phyloP scores from a whole-genome alignment of 1,140 invertebrate species.

The Riptortus pedestris region DNA sequence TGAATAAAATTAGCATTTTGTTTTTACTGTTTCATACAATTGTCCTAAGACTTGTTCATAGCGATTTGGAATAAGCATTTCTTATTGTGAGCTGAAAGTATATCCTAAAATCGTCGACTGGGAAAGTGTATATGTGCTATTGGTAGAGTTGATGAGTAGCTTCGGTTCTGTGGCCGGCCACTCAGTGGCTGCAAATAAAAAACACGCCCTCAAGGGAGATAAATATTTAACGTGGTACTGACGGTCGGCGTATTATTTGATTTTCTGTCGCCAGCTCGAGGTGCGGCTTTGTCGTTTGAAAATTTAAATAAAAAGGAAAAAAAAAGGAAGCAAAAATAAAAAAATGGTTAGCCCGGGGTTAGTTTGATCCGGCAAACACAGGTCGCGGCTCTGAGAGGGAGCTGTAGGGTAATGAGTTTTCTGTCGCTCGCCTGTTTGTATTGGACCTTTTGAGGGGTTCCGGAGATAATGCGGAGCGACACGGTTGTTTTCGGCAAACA shows the following conservation, averaged over 20 bases:
- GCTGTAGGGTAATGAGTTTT: conserved; percentile 10
- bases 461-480: neutral
- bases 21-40: too few species aligned
- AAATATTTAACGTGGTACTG: conserved; percentile 10
- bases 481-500: conserved; percentile 13
- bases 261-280: conserved; percentile 4
- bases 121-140: too few species aligned
- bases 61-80: too few species aligned
- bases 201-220: conserved; percentile 2
- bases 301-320: neutral
- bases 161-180: too few species aligned
- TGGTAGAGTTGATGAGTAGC: too few species aligned
- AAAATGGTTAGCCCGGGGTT: neutral
- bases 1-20: too few species aligned
- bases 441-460: conserved; percentile 8
- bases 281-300: conserved; percentile 12
- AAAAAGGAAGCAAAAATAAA: conserved; percentile 1
- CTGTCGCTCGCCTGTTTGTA: conserved; percentile 9
- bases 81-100: too few species aligned
- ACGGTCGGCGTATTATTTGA: conserved; percentile 10
- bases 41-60: too few species aligned
- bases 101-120: too few species aligned
- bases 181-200: too few species aligned
- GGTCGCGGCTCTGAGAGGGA: neutral
- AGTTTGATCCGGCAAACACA: conserved; percentile 7